These are phyloP conservation scores for Drosophila quadrilineata DNA, from an alignment of 1,140 invertebrate species.

Conservation along the genomic window DNA sequence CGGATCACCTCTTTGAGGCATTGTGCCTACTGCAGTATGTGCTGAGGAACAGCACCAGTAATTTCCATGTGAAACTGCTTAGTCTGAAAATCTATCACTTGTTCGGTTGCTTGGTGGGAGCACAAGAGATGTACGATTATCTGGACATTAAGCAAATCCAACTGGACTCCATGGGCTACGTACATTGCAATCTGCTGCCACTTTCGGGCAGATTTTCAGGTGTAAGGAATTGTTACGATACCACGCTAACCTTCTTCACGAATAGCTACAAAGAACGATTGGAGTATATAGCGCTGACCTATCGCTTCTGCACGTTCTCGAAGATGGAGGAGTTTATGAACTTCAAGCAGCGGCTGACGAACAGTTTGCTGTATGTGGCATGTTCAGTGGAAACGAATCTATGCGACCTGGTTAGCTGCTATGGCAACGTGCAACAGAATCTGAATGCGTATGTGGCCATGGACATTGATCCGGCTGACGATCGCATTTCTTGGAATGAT, in stretches of 20 bases:
- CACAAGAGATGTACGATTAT: slow-evolving; percentile 85
- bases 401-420: slow-evolving; percentile 85
- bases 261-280: slow-evolving; percentile 94
- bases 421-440: slow-evolving; percentile 71
- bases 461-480: slow-evolving; percentile 82
- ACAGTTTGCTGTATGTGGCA: slow-evolving; percentile 90
- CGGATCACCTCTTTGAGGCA: slow-evolving; percentile 85
- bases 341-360: slow-evolving; percentile 90
- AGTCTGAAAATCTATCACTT: slow-evolving; percentile 88
- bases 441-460: slow-evolving; percentile 69
- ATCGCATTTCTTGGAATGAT: slow-evolving; percentile 82
- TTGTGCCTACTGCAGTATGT: slow-evolving; percentile 87
- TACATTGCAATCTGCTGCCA: slow-evolving; percentile 88
- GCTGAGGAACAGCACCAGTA: slow-evolving; percentile 87
- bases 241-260: slow-evolving; percentile 92
- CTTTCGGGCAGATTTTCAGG: slow-evolving; percentile 86
- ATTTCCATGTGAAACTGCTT: slow-evolving; percentile 90
- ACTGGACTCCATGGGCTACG: slow-evolving; percentile 93
- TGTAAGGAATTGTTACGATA: slow-evolving; percentile 85
- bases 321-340: slow-evolving; percentile 95
- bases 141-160: slow-evolving; percentile 97
- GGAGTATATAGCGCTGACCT: slow-evolving; percentile 94
- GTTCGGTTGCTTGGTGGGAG: slow-evolving; percentile 87
- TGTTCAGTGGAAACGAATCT: slow-evolving; percentile 90
- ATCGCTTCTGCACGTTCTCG: slow-evolving; percentile 96